Evolutionary conservation across 2,888 invertebrate genomes (phyloP).

Genomic region (Nomada flava): DNA sequence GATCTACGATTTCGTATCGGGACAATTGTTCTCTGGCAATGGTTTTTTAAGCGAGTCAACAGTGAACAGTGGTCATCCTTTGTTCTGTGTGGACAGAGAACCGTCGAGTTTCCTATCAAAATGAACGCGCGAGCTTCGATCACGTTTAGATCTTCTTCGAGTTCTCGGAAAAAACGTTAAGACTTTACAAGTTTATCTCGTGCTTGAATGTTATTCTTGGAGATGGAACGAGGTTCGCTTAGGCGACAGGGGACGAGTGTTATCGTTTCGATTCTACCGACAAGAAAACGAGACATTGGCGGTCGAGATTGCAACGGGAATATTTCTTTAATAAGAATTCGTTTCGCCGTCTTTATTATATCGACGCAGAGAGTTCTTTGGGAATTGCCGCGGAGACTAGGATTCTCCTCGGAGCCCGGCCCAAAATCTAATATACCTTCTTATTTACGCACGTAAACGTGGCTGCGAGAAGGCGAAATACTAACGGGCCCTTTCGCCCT

Average conservation of each 20-base stretch:
- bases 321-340: not conserved
- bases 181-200: not conserved
- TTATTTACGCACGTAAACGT: slow-evolving; percentile 45
- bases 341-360: not conserved
- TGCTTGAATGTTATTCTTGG: not conserved
- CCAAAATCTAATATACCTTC: slow-evolving; percentile 58
- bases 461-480: slow-evolving; percentile 55
- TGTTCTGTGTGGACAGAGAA: not conserved
- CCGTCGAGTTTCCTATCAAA: not conserved
- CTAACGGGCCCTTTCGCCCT: slow-evolving; percentile 67
- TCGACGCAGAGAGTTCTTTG: not conserved
- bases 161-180: not conserved
- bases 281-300: too few species aligned
- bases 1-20: not conserved
- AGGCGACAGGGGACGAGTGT: not conserved
- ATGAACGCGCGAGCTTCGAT: not conserved
- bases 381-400: slow-evolving; percentile 25
- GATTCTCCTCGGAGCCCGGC: slow-evolving; percentile 9
- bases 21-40: not conserved
- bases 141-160: not conserved
- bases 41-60: not conserved
- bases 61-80: not conserved
- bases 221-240: slow-evolving; percentile 26
- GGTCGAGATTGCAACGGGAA: not conserved
- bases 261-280: too few species aligned